These are phyloP conservation scores for Rhea americana DNA, from an alignment of 2,113 vertebrate species.

Conservation along the genomic window DNA sequence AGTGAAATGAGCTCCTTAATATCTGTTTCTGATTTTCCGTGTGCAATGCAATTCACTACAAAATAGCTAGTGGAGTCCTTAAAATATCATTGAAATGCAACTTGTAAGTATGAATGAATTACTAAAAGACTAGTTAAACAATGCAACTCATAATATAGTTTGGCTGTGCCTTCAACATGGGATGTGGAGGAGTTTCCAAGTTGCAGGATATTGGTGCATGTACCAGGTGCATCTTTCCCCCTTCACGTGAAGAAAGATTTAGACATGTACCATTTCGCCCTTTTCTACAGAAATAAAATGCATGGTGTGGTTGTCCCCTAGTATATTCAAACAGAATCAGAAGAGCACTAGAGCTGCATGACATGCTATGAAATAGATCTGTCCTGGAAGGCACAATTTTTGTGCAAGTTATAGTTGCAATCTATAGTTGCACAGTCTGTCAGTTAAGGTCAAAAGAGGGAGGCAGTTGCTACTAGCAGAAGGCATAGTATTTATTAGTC, in stretches of 20 bases:
- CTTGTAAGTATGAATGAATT: not conserved
- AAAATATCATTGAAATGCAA: not conserved
- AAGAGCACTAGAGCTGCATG: not conserved
- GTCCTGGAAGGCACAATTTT: not conserved
- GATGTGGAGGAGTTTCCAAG: not conserved
- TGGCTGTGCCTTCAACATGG: not conserved
- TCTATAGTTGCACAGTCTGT: not conserved
- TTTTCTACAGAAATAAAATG: not conserved
- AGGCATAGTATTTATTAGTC: not conserved
- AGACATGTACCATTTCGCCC: not conserved
- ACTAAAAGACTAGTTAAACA: not conserved
- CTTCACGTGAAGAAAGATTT: not conserved
- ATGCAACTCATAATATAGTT: not conserved
- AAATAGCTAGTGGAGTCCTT: not conserved
- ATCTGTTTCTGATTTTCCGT: accelerated
- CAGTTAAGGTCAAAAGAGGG: not conserved
- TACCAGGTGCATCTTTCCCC: not conserved
- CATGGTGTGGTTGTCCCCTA: not conserved
- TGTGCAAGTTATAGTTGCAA: not conserved
- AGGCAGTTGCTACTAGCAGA: not conserved
- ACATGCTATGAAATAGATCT: not conserved
- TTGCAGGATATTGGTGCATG: not conserved
- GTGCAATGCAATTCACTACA: not conserved
- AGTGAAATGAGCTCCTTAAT: not conserved
- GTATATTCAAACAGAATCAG: not conserved